phyloP scores from a whole-genome alignment of 1,140 invertebrate genomes.

The Drosophila gunungcola region DNA sequence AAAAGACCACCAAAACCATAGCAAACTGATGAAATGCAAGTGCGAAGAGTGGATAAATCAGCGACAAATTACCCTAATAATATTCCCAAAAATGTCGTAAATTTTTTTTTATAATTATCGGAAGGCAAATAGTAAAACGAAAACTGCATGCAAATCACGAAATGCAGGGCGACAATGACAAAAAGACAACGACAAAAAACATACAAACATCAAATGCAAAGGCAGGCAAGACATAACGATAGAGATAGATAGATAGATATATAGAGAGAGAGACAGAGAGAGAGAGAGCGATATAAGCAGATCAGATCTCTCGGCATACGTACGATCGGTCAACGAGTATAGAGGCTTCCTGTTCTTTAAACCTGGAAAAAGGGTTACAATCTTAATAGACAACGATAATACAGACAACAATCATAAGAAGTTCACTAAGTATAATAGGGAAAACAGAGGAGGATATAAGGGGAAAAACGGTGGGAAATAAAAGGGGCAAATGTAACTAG shows the following conservation, averaged over 20 bases:
- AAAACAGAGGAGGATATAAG: not conserved
- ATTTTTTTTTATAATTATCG: conserved; percentile 1
- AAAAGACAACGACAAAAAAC: conserved; percentile 33
- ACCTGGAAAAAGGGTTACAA: conserved; percentile 90
- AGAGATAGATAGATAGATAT: conserved; percentile 21
- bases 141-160: conserved; percentile 22
- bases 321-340: conserved; percentile 93
- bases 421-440: conserved; percentile 23
- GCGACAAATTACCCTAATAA: conserved; percentile 25
- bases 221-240: conserved; percentile 37
- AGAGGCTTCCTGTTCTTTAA: conserved; percentile 92
- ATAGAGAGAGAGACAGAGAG: conserved; percentile 21
- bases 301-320: conserved; percentile 86
- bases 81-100: not conserved
- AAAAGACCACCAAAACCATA: not conserved
- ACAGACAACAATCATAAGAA: conserved; percentile 83
- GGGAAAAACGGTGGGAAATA: not conserved
- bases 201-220: conserved; percentile 32
- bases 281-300: conserved; percentile 32
- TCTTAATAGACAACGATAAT: conserved; percentile 85
- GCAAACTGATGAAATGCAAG: not conserved
- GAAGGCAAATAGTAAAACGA: conserved; percentile 4
- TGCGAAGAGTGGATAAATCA: conserved; percentile 14
- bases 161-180: conserved; percentile 12
- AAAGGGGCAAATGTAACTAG: not conserved